Evolutionary conservation across 1,140 invertebrate genomes (phyloP), one percentile per base, ranked within the genome.

Genomic region (Daktulosphaira vitifoliae): DNA sequence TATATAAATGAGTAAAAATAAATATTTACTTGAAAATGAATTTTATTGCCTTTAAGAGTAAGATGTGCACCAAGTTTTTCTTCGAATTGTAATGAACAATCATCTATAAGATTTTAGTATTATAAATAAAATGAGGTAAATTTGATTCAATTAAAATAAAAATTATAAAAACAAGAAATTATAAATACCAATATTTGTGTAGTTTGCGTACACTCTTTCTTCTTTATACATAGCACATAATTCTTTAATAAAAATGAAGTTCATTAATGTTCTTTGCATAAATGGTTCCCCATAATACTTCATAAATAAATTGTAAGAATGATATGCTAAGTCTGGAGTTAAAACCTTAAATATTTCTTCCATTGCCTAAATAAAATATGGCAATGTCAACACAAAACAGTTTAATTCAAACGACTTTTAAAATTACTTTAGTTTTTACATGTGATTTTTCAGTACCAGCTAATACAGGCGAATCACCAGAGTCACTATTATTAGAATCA

Each of bases 321-420:
- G 81, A 71, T 92, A 85, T 6, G 93, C 92, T 65, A 96, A 75
- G 71, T 90, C 85, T 6, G 84, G 78, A 5, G 86, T 88, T 71
- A 96, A 92, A 1, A 92, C 89, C 70, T 84, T 75, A 65, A 81
- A 80, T 1, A 96, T 73, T 76, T 96, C 92, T 71, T 89, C 83
- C 70, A 85, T 74, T 3, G 85, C 86, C 76, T 86, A 71, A 37
- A 33, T 68, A 62, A 52, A 33, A 62, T n/a, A n/a, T n/a, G n/a
- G n/a, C n/a, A n/a, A n/a, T n/a, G n/a, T n/a, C n/a, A n/a, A n/a
- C 37, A 37, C 49, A 3, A 53, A 3, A 48, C 18, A n/a, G 25
- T 22, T 37, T 20, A 48, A 48, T 25, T n/a, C n/a, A n/a, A n/a
- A n/a, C n/a, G n/a, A n/a, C n/a, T n/a, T n/a, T 42, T 42, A 52